Conservation (phyloP, 2,888 invertebrate species). For the Panopea generosa region DNA sequence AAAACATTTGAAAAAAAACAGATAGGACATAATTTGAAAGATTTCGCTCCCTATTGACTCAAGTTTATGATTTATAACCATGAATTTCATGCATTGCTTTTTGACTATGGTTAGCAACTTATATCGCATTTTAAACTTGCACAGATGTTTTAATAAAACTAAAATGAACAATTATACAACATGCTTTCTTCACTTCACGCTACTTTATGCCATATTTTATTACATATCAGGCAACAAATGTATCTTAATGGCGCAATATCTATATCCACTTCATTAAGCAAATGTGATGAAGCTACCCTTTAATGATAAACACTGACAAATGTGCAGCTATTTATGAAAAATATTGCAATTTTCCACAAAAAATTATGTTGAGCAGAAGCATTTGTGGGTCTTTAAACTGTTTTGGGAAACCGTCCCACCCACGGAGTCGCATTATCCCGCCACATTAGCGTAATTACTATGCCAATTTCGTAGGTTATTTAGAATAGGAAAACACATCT, state of each 20-base stretch:
- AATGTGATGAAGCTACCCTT: constrained; percentile 23
- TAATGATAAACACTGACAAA: constrained; percentile 43
- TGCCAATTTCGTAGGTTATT: constrained; percentile 54
- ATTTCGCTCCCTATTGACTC: no score
- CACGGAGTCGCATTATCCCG: constrained; percentile 45
- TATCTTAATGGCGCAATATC: constrained; percentile 16
- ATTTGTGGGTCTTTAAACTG: constrained; percentile 31
- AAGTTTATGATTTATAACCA: no score
- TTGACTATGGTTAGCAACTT: no score
- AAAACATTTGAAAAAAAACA: no score
- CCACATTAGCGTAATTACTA: constrained; percentile 62
- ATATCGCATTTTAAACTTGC: no score
- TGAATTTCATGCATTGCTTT: no score
- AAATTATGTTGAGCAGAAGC: constrained; percentile 22
- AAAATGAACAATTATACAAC: no score
- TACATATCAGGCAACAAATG: no score
- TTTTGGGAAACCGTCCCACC: constrained; percentile 51
- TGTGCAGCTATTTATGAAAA: constrained; percentile 31
- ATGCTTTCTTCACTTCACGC: no score
- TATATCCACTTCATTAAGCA: constrained; percentile 32
- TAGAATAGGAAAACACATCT: constrained; percentile 51
- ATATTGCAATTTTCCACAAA: constrained; percentile 36
- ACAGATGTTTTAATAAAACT: no score
- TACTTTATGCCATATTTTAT: no score
- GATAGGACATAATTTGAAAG: no score